Evolutionary conservation across 1,140 invertebrate genomes (phyloP).

Genomic region (Drosophila oshimai): DNA sequence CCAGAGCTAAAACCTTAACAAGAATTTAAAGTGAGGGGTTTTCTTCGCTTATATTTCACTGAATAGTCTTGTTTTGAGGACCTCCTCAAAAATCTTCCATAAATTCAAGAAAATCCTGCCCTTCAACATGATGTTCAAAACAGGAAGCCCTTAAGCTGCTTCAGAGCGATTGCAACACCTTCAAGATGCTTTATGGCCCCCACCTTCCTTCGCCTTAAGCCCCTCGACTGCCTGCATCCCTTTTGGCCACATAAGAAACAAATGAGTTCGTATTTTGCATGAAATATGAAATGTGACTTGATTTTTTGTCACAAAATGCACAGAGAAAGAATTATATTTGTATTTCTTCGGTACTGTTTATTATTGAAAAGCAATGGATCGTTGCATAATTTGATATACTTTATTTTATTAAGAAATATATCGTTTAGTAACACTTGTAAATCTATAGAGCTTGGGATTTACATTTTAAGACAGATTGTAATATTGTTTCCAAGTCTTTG

Average conservation of each 20-base stretch:
- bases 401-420: too few species aligned
- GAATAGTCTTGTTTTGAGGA: too few species aligned
- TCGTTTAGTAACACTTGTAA: background rate
- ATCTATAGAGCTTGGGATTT: too few species aligned
- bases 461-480: too few species aligned
- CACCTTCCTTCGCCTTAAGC: background rate
- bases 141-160: constrained; percentile 27
- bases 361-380: too few species aligned
- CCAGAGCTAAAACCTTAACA: too few species aligned
- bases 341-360: too few species aligned
- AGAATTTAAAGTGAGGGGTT: too few species aligned
- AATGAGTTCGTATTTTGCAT: constrained; percentile 16
- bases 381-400: too few species aligned
- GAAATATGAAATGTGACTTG: background rate
- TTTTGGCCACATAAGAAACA: constrained; percentile 7
- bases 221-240: background rate
- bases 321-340: background rate
- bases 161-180: constrained; percentile 25
- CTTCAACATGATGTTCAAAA: background rate
- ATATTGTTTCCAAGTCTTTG: too few species aligned
- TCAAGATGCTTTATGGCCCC: constrained; percentile 19
- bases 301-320: background rate
- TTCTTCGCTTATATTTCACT: too few species aligned
- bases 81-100: background rate
- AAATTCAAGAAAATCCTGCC: background rate